phyloP scores from a whole-genome alignment of 2,888 invertebrate genomes.

The Anoplius nigerrimus region DNA sequence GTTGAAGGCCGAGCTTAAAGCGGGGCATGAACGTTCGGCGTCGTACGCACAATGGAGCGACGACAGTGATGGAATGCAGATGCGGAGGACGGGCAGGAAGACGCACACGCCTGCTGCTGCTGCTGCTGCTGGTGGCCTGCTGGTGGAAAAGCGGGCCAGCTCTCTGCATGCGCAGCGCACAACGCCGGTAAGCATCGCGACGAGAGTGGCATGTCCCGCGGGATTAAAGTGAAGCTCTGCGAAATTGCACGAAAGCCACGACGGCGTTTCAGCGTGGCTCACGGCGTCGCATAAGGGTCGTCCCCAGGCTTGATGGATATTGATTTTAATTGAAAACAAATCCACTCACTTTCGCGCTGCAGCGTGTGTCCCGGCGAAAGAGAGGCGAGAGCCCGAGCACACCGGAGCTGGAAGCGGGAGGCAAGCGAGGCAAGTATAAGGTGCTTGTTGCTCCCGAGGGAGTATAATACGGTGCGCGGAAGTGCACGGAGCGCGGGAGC shows the following conservation, averaged over 20 bases:
- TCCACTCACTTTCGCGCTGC: slow-evolving; percentile 37
- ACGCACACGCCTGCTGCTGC: neutral
- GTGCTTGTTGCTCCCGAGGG: too few relatives aligned
- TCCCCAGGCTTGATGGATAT: slow-evolving; percentile 48
- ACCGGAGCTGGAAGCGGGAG: slow-evolving; percentile 6
- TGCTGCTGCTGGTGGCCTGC: too few relatives aligned
- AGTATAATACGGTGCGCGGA: too few relatives aligned
- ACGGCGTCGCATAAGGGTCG: slow-evolving; percentile 45
- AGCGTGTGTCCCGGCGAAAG: neutral
- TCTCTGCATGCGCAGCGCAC: too few relatives aligned
- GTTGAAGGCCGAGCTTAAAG: slow-evolving; percentile 13
- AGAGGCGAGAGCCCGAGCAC: neutral
- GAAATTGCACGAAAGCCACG: slow-evolving; percentile 65
- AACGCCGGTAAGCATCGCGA: neutral
- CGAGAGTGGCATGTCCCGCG: slow-evolving; percentile 54
- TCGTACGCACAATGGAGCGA: slow-evolving; percentile 23
- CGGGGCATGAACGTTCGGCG: slow-evolving; percentile 1
- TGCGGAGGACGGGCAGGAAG: slow-evolving; percentile 19
- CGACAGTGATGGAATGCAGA: slow-evolving; percentile 31
- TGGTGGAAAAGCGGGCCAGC: neutral
- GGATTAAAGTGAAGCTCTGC: slow-evolving; percentile 67
- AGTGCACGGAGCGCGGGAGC: too few relatives aligned
- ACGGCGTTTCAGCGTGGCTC: slow-evolving; percentile 64
- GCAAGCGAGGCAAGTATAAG: too few relatives aligned
- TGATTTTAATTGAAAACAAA: slow-evolving; percentile 63